These are phyloP conservation scores for Acleris sparsana DNA, from an alignment of 2,888 invertebrate genomes.

Conservation along the genomic window DNA sequence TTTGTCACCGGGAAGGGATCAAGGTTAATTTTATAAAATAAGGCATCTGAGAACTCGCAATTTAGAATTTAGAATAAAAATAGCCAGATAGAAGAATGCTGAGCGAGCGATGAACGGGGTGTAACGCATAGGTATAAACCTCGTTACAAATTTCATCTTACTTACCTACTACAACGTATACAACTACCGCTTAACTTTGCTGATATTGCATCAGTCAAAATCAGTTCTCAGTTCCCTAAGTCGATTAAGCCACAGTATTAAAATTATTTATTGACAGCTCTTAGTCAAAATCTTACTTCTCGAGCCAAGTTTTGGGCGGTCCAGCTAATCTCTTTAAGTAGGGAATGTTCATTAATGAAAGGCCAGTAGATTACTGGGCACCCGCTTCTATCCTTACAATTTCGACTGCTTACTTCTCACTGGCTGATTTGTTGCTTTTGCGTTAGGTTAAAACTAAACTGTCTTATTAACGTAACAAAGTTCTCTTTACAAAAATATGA, in stretches of 20 bases:
- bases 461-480: not conserved
- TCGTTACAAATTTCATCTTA: no score
- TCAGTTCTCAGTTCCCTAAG: not conserved
- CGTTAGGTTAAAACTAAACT: not conserved
- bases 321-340: conserved; percentile 73
- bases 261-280: conserved; percentile 26
- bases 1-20: no score
- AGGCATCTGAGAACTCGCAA: no score
- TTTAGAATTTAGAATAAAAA: no score
- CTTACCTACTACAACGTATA: no score
- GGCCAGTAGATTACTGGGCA: conserved; percentile 60
- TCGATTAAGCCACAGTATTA: conserved; percentile 6
- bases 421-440: not conserved
- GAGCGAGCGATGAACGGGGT: no score
- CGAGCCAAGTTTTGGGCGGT: conserved; percentile 51
- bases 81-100: no score
- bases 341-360: conserved; percentile 76
- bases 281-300: conserved; percentile 23
- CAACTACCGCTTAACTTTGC: not conserved
- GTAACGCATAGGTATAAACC: no score
- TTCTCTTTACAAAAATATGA: not conserved
- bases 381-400: not conserved
- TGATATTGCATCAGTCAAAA: not conserved
- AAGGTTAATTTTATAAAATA: no score
- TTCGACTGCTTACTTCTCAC: not conserved